phyloP scores from a whole-genome alignment of 2,797 vertebrate genomes.

The Fistularia tabacaria region DNA sequence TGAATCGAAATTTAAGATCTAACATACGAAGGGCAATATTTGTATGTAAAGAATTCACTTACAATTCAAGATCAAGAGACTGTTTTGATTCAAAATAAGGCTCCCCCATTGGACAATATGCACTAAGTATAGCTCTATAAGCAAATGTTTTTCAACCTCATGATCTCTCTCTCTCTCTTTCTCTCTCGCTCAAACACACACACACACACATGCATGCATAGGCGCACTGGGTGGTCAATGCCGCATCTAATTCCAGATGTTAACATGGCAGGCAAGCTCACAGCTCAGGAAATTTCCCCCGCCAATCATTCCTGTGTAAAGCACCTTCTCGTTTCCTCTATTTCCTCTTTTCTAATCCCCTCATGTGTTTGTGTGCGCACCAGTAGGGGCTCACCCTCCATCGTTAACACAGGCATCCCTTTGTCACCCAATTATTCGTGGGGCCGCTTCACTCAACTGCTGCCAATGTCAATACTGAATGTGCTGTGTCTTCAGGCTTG shows the following conservation, averaged over 20 bases:
- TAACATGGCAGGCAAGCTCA: conserved; percentile 19
- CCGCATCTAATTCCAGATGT: conserved; percentile 51
- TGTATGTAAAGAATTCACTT: too few species aligned
- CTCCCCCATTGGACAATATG: too few species aligned
- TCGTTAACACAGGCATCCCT: conserved; percentile 27
- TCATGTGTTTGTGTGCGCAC: conserved; percentile 3
- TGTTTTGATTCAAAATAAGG: too few species aligned
- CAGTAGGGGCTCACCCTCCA: conserved; percentile 7
- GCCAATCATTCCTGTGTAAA: conserved; percentile 40
- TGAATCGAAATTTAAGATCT: too few species aligned
- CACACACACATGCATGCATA: conserved; percentile 1
- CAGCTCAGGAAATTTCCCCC: conserved; percentile 34
- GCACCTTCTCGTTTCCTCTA: conserved; percentile 40
- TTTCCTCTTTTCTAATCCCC: conserved; percentile 30
- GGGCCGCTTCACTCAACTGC: conserved; percentile 13
- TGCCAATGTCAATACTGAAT: conserved; percentile 36
- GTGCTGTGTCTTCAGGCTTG: conserved; percentile 14
- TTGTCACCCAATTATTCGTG: conserved; percentile 39
- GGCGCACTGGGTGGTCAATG: conserved; percentile 49
- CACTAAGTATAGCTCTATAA: too few species aligned
- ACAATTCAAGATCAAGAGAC: too few species aligned
- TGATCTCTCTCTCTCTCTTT: too few species aligned
- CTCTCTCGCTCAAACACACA: background rate
- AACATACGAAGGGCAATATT: too few species aligned
- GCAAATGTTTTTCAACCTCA: too few species aligned